Conservation (phyloP, 2,113 vertebrate genomes). For the Oncorhynchus keta region DNA sequence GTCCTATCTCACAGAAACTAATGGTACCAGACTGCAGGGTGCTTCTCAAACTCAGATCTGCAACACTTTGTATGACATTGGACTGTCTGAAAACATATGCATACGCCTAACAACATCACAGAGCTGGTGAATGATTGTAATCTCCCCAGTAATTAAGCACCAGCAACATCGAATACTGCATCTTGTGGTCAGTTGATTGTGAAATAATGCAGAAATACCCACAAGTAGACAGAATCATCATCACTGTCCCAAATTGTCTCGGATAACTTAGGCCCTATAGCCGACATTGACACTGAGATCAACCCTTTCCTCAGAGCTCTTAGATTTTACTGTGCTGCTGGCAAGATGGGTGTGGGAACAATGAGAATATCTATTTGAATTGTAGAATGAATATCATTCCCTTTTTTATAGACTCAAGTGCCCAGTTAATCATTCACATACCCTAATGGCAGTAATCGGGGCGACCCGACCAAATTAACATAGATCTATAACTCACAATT, state of each 20-base stretch:
- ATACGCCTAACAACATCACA: not conserved
- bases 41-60: too few relatives aligned
- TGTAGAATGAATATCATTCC: too few relatives aligned
- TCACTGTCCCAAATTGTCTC: not conserved
- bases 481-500: too few relatives aligned
- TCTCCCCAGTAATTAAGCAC: too few relatives aligned
- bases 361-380: not conserved
- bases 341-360: constrained; percentile 37
- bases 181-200: not conserved
- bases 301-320: constrained; percentile 19
- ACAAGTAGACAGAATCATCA: not conserved
- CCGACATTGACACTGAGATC: not conserved
- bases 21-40: too few relatives aligned
- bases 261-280: not conserved
- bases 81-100: not conserved
- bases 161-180: not conserved
- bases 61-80: too few relatives aligned
- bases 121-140: too few relatives aligned
- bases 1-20: too few relatives aligned
- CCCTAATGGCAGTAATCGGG: too few relatives aligned
- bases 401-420: too few relatives aligned
- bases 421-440: too few relatives aligned
- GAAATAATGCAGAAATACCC: not conserved
- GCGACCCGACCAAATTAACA: too few relatives aligned
- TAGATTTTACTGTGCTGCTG: not conserved